phyloP scores from a whole-genome alignment of 2,888 invertebrate species.

The Biston betularia region DNA sequence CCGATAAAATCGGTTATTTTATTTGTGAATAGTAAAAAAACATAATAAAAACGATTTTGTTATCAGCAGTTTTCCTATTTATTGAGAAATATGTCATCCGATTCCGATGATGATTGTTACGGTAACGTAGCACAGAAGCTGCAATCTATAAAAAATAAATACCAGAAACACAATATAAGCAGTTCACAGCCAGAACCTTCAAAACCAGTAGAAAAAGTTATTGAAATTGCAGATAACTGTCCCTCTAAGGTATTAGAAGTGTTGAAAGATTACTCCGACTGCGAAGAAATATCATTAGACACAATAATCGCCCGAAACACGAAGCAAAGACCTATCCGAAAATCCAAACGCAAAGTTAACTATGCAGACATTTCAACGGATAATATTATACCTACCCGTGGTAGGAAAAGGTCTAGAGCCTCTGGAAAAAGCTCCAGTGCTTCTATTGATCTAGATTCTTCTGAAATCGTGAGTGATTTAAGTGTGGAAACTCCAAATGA shows the following conservation, averaged over 20 bases:
- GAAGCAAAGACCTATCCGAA: slow-evolving; percentile 18
- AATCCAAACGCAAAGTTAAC: slow-evolving; percentile 15
- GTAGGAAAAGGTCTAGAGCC: slow-evolving; percentile 8
- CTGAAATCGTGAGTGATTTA: background rate
- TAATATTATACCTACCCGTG: slow-evolving; percentile 16
- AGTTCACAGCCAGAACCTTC: slow-evolving; percentile 41
- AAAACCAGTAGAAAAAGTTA: slow-evolving; percentile 28
- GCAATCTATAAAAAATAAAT: slow-evolving; percentile 61
- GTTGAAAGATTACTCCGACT: slow-evolving; percentile 26
- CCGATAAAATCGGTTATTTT: too few relatives aligned
- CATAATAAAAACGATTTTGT: background rate
- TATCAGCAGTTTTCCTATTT: background rate
- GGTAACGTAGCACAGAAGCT: slow-evolving; percentile 68
- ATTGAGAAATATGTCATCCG: slow-evolving; percentile 61
- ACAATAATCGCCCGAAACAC: slow-evolving; percentile 52
- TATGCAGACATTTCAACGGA: slow-evolving; percentile 17
- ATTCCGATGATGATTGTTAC: slow-evolving; percentile 78
- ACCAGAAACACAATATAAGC: slow-evolving; percentile 54
- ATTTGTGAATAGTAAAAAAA: too few relatives aligned
- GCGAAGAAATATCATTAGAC: slow-evolving; percentile 53
- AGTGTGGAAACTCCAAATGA: background rate
- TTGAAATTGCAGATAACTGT: slow-evolving; percentile 16
- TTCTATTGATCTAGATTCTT: slow-evolving; percentile 3
- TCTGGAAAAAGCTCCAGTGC: background rate
- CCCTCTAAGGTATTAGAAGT: slow-evolving; percentile 18